phyloP scores from a whole-genome alignment of 2,888 invertebrate species.

The Apantesis nais region DNA sequence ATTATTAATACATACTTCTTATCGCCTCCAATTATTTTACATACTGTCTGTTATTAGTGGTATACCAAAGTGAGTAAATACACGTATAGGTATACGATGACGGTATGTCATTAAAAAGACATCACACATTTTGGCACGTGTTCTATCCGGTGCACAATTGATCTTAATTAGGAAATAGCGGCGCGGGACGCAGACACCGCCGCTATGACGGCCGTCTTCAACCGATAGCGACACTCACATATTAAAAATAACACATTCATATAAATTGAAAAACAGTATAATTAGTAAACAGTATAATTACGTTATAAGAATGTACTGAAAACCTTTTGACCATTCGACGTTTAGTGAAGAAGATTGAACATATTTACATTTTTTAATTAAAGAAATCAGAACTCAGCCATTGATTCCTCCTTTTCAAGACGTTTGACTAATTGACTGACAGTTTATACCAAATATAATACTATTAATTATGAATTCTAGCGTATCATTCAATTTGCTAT shows the following conservation, averaged over 20 bases:
- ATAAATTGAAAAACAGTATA: background rate
- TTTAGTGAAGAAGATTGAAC: background rate
- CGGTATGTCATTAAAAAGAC: slow-evolving; percentile 69
- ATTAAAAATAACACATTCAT: slow-evolving; percentile 21
- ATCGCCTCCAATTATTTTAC: background rate
- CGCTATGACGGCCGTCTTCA: slow-evolving; percentile 54
- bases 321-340: background rate
- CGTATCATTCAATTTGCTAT: no score
- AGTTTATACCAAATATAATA: background rate
- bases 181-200: slow-evolving; percentile 64
- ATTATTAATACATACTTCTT: background rate
- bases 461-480: background rate
- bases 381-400: no score
- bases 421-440: no score
- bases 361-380: background rate
- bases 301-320: background rate
- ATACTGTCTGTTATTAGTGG: background rate
- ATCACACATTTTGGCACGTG: slow-evolving; percentile 83
- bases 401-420: no score
- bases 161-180: slow-evolving; percentile 83
- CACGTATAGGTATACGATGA: slow-evolving; percentile 55
- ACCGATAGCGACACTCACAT: slow-evolving; percentile 34
- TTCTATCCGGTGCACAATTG: slow-evolving; percentile 83
- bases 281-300: background rate
- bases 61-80: background rate